Evolutionary conservation across 2,113 vertebrate genomes (phyloP).

Genomic region (Calonectris borealis): DNA sequence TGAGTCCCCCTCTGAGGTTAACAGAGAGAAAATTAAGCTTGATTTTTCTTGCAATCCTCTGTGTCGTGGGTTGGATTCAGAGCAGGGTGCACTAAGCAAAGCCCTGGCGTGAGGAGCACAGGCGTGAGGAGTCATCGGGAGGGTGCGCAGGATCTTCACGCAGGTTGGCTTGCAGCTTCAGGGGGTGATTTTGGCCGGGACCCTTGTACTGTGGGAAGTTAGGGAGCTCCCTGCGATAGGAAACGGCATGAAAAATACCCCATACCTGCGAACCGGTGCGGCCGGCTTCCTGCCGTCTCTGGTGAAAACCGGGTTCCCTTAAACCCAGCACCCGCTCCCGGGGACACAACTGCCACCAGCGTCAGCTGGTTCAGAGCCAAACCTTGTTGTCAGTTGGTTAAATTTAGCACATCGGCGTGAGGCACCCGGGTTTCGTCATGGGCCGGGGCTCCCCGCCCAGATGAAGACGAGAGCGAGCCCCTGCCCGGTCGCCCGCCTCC

Average conservation of each 20-base stretch:
- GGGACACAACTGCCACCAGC: too few species aligned
- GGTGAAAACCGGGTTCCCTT: neutral
- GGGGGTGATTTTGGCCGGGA: neutral
- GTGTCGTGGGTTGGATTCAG: neutral
- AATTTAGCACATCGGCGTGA: neutral
- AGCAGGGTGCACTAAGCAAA: neutral
- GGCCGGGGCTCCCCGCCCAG: neutral
- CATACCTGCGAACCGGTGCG: accelerated
- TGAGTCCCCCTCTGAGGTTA: neutral
- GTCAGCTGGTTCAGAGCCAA: neutral
- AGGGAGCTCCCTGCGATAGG: neutral
- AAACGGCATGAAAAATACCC: neutral
- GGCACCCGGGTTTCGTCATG: accelerated
- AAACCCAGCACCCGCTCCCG: accelerated
- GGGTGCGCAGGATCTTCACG: neutral
- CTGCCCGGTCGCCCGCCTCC: accelerated
- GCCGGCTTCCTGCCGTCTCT: neutral
- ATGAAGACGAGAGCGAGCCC: neutral
- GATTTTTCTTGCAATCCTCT: neutral
- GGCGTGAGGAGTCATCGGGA: neutral
- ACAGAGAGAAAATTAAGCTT: neutral
- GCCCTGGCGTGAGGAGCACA: neutral
- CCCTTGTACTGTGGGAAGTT: neutral
- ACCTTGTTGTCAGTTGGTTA: neutral
- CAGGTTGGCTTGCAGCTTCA: neutral